phyloP scores from a whole-genome alignment of 2,113 vertebrate genomes.

The Marmota flaviventris region DNA sequence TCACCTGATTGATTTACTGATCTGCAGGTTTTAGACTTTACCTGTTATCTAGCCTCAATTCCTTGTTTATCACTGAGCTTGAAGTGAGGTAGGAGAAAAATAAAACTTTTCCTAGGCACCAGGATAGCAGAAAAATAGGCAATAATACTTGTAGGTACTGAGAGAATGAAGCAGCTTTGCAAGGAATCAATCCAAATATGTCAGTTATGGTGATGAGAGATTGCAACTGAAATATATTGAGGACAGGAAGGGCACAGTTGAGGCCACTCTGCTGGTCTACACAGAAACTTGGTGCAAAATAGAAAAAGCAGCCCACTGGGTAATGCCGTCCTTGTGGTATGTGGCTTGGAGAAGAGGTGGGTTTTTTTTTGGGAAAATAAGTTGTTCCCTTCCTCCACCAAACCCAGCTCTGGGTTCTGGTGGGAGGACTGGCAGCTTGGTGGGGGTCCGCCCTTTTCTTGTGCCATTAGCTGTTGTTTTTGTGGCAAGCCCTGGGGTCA shows the following conservation, averaged over 20 bases:
- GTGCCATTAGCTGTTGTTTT: not conserved
- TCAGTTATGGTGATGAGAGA: not conserved
- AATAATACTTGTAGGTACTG: not conserved
- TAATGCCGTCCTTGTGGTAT: not conserved
- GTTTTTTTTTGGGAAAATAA: not conserved
- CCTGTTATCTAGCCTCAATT: not conserved
- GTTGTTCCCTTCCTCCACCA: not conserved
- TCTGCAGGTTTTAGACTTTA: not conserved
- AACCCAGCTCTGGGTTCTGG: not conserved
- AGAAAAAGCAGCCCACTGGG: not conserved
- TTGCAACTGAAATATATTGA: not conserved
- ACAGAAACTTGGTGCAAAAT: not conserved
- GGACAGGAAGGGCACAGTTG: not conserved
- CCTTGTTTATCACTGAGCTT: slow-evolving; percentile 8
- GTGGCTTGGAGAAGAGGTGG: not conserved
- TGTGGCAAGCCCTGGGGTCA: not conserved
- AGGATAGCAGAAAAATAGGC: not conserved
- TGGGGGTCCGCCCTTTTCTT: not conserved
- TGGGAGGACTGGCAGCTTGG: not conserved
- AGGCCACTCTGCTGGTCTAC: not conserved
- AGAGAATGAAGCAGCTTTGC: not conserved
- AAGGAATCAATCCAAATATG: not conserved
- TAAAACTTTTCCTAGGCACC: not conserved
- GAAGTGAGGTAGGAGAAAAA: not conserved
- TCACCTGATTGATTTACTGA: not conserved